Evolutionary conservation across 2,113 vertebrate genomes (phyloP).

Genomic region (Corythornis cristatus): DNA sequence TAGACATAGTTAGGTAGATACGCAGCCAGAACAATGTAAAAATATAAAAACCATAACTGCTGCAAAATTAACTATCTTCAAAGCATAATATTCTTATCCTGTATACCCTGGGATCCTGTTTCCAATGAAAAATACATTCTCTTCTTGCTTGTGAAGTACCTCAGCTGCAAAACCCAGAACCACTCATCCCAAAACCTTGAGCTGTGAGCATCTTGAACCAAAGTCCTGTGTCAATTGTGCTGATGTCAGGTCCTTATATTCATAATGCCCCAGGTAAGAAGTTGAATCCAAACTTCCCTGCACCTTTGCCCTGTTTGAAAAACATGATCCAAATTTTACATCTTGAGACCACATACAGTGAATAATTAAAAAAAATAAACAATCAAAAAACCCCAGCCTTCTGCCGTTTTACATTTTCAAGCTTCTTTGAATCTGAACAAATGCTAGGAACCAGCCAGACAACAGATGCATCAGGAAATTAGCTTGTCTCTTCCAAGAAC

Average conservation of each 20-base stretch:
- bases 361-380: neutral
- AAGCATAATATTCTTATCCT: neutral
- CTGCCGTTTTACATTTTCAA: neutral
- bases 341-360: neutral
- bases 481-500: slow-evolving; percentile 10
- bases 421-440: neutral
- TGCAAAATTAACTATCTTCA: neutral
- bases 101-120: neutral
- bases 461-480: slow-evolving; percentile 38
- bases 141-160: neutral
- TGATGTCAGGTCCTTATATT: neutral
- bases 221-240: neutral
- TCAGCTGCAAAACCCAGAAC: neutral
- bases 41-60: neutral
- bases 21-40: neutral
- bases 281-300: neutral
- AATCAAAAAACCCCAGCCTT: neutral
- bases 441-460: neutral
- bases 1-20: neutral
- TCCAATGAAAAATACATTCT: neutral
- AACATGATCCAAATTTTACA: neutral
- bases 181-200: neutral
- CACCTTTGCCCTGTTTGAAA: neutral
- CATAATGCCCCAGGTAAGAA: neutral
- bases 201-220: neutral